A percentile compares a stretch with the other conserved stretches of the same genome.
These are phyloP conservation scores for Nesogale talazaci DNA, from an alignment of 2,113 vertebrate species.

Conservation along the genomic window DNA sequence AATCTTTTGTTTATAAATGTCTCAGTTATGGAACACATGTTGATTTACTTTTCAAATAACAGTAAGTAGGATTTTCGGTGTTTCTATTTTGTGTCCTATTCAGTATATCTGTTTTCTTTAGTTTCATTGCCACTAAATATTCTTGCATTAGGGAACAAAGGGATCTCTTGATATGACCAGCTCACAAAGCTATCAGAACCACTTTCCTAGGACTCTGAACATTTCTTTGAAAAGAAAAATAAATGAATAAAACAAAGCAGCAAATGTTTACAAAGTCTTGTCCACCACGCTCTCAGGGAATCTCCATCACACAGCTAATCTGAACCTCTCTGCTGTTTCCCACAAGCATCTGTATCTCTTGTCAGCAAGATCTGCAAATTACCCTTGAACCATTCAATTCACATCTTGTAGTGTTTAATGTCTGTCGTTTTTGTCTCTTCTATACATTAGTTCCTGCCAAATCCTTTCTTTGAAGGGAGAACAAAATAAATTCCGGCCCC, in stretches of 20 bases:
- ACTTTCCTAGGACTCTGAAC: background rate
- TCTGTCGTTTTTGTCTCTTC: constrained; percentile 53
- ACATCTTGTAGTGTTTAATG: constrained; percentile 73
- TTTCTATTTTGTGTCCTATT: background rate
- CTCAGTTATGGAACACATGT: background rate
- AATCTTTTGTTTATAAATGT: background rate
- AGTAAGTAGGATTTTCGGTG: background rate
- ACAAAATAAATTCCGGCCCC: constrained; percentile 71
- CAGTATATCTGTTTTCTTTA: background rate
- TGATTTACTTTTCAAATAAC: background rate
- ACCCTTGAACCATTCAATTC: constrained; percentile 66
- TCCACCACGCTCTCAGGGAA: background rate
- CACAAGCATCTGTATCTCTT: constrained; percentile 49
- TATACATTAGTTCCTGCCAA: constrained; percentile 61
- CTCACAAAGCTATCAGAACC: background rate
- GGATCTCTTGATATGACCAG: background rate
- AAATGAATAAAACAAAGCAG: background rate
- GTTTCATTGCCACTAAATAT: background rate
- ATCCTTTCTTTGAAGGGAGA: constrained; percentile 66
- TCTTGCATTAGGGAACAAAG: background rate
- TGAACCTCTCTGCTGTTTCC: constrained; percentile 42
- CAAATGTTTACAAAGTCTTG: background rate
- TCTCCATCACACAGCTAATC: background rate
- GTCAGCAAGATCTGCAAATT: constrained; percentile 69
- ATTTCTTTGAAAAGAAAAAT: background rate